These are phyloP conservation scores for Oxytorus armatus DNA, from an alignment of 2,888 invertebrate genomes.

Conservation along the genomic window DNA sequence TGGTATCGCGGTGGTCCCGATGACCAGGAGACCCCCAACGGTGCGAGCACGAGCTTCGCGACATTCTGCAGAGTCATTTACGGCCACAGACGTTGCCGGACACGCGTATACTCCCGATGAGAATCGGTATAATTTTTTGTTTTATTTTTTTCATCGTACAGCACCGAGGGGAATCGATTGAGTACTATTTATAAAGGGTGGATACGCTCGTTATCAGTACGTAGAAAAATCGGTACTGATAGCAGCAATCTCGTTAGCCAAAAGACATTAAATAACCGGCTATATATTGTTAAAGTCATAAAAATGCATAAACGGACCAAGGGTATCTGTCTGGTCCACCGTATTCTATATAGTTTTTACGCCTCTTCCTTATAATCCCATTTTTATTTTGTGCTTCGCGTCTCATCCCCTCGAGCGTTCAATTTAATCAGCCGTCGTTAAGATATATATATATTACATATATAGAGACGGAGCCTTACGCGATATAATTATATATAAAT, in stretches of 20 bases:
- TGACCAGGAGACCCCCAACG: conserved; percentile 71
- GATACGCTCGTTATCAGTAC: too few relatives aligned
- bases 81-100: conserved; percentile 77
- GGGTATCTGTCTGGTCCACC: conserved; percentile 2
- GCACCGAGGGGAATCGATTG: too few relatives aligned
- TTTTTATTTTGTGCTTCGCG: conserved; percentile 22
- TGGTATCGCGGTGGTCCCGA: conserved; percentile 74
- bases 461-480: not conserved
- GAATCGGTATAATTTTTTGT: conserved; percentile 30
- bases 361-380: conserved; percentile 30
- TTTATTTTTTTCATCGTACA: too few relatives aligned
- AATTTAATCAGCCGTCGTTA: conserved; percentile 59
- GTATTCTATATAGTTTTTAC: conserved; percentile 27
- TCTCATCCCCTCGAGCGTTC: not conserved
- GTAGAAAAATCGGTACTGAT: too few relatives aligned
- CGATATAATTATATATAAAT: conserved; percentile 2
- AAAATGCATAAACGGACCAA: conserved; percentile 36
- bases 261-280: too few relatives aligned
- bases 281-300: conserved; percentile 12
- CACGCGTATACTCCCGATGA: conserved; percentile 67
- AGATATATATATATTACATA: conserved; percentile 50
- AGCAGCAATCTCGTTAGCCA: too few relatives aligned
- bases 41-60: conserved; percentile 67
- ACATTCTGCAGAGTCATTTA: conserved; percentile 81
- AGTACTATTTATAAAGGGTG: too few relatives aligned